A percentile compares a stretch with the other conserved stretches of the same genome.
phyloP scores from a whole-genome alignment of 2,888 invertebrate species.

The Drosophila mayaguana region DNA sequence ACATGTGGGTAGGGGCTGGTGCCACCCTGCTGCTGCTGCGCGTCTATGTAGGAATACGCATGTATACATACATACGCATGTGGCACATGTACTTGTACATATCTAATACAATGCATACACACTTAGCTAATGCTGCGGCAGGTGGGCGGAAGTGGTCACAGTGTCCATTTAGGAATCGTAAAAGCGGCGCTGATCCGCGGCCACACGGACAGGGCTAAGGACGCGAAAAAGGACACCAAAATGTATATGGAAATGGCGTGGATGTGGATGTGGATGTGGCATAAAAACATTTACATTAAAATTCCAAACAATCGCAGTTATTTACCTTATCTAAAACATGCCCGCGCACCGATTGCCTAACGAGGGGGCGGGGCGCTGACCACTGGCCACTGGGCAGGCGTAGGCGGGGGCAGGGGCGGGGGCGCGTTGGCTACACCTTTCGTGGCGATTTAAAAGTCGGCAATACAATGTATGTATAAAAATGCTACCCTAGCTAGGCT shows the following conservation, averaged over 20 bases:
- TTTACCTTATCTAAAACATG: constrained; percentile 80
- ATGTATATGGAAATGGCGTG: background rate
- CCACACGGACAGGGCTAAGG: constrained; percentile 1
- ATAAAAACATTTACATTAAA: constrained; percentile 73
- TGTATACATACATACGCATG: too few relatives aligned
- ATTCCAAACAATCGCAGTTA: constrained; percentile 75
- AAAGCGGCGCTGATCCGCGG: constrained; percentile 30
- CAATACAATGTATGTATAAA: constrained; percentile 41
- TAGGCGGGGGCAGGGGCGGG: background rate
- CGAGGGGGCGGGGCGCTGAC: background rate
- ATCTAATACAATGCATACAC: background rate
- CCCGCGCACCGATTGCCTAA: constrained; percentile 16
- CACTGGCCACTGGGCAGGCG: background rate
- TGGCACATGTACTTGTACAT: too few relatives aligned
- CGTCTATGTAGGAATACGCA: background rate
- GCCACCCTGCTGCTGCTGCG: background rate
- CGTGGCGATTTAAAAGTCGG: constrained; percentile 33
- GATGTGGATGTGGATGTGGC: constrained; percentile 23
- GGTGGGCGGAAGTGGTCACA: constrained; percentile 12
- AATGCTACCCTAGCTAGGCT: constrained; percentile 22
- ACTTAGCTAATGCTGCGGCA: background rate
- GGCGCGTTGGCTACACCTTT: constrained; percentile 37
- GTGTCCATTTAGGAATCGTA: constrained; percentile 13
- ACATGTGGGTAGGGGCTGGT: background rate
- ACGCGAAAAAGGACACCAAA: background rate